phyloP scores from a whole-genome alignment of 2,797 vertebrate species.

The Phoxinus dragarum region DNA sequence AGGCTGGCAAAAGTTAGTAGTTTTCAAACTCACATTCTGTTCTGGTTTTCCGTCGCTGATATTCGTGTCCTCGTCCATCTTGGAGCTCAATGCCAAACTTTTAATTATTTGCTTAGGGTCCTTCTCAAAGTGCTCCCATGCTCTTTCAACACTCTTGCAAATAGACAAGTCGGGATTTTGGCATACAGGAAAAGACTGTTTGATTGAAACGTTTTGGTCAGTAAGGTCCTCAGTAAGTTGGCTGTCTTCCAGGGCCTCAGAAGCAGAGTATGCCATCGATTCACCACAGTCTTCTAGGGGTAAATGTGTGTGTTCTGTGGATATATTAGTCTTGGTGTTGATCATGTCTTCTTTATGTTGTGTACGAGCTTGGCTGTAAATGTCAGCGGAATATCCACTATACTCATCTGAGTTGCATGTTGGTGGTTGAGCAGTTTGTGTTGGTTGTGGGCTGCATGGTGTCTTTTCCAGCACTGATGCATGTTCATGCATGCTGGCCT shows the following conservation, averaged over 20 bases:
- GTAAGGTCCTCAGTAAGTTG: slow-evolving; percentile 25
- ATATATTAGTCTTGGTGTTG: slow-evolving; percentile 21
- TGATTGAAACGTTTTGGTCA: slow-evolving; percentile 28
- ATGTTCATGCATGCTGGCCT: slow-evolving; percentile 32
- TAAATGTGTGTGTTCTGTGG: neutral
- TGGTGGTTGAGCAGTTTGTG: slow-evolving; percentile 36
- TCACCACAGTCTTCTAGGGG: slow-evolving; percentile 17
- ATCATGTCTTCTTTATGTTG: slow-evolving; percentile 27
- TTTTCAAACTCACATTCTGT: slow-evolving; percentile 26
- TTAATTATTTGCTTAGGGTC: slow-evolving; percentile 32
- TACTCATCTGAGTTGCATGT: slow-evolving; percentile 30
- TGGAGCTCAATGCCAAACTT: neutral
- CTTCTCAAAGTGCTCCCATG: slow-evolving; percentile 60
- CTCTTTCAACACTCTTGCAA: slow-evolving; percentile 47
- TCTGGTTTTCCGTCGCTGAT: neutral
- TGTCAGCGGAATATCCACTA: slow-evolving; percentile 44
- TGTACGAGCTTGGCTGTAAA: slow-evolving; percentile 17
- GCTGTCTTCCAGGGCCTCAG: slow-evolving; percentile 24
- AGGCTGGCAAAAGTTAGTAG: neutral
- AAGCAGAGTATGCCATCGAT: slow-evolving; percentile 15
- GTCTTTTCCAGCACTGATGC: slow-evolving; percentile 48
- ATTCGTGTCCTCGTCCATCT: neutral
- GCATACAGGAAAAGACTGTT: neutral
- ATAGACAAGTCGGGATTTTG: slow-evolving; percentile 31
- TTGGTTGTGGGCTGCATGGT: slow-evolving; percentile 42